These are phyloP conservation scores for Xanthia togata DNA, from an alignment of 2,888 invertebrate species.

Conservation along the genomic window DNA sequence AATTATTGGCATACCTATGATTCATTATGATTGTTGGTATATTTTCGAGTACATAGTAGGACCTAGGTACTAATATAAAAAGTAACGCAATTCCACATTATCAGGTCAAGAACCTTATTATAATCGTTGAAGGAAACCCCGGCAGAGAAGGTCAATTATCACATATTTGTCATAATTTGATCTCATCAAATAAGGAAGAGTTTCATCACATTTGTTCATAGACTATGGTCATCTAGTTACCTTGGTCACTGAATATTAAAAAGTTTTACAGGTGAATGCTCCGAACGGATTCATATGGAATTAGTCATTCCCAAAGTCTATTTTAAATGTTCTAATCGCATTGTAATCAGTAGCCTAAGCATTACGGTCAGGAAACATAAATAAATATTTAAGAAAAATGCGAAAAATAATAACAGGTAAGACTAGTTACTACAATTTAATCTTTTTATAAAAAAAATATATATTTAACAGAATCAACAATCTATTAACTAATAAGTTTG, in stretches of 20 bases:
- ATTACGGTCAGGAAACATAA: background rate
- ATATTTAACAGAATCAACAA: no score
- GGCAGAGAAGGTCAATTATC: slow-evolving; percentile 19
- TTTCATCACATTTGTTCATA: slow-evolving; percentile 50
- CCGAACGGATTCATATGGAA: slow-evolving; percentile 13
- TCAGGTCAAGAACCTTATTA: slow-evolving; percentile 24
- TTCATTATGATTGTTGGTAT: background rate
- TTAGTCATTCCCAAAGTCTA: slow-evolving; percentile 30
- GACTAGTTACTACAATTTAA: background rate
- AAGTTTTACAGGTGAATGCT: slow-evolving; percentile 41
- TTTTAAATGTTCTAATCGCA: slow-evolving; percentile 18
- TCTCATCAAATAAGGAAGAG: background rate
- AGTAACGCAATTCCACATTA: slow-evolving; percentile 1
- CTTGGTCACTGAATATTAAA: slow-evolving; percentile 31
- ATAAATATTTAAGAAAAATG: background rate
- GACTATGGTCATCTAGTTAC: slow-evolving; percentile 21
- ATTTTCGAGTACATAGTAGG: background rate
- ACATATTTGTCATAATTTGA: slow-evolving; percentile 19
- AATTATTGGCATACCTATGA: background rate
- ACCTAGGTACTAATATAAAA: background rate
- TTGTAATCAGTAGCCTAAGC: background rate
- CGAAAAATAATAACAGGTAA: background rate
- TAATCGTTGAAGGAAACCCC: slow-evolving; percentile 9
- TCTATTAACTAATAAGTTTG: no score
- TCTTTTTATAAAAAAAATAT: no score